phyloP scores from a whole-genome alignment of 2,888 invertebrate genomes.

The Halocaridina rubra region DNA sequence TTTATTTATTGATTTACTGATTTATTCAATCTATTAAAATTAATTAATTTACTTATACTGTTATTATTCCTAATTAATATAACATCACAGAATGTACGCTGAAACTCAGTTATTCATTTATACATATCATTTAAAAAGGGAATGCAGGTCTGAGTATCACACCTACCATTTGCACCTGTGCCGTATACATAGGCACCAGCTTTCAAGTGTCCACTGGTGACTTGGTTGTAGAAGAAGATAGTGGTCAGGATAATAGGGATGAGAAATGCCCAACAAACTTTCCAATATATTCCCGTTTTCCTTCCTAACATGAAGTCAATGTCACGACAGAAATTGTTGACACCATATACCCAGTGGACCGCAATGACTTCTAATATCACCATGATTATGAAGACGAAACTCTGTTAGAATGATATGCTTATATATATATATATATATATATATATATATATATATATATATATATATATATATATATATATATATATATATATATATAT shows the following conservation, averaged over 20 bases:
- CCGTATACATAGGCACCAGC: conserved; percentile 21
- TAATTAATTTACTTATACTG: no score
- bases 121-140: no score
- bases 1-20: not conserved
- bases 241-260: conserved; percentile 79
- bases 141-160: no score
- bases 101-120: no score
- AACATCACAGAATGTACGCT: no score
- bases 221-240: conserved; percentile 79
- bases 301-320: conserved; percentile 83
- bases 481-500: no score
- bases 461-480: no score
- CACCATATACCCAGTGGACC: conserved; percentile 75
- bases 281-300: conserved; percentile 80
- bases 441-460: no score
- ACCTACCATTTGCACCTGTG: conserved; percentile 24
- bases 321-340: conserved; percentile 77
- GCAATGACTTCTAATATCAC: conserved; percentile 73
- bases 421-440: no score
- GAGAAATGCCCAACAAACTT: conserved; percentile 81
- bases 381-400: conserved; percentile 74
- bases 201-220: conserved; percentile 73
- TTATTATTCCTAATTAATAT: no score
- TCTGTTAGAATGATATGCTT: conserved; percentile 65
- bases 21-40: no score